Evolutionary conservation across 2,113 vertebrate genomes (phyloP).

Genomic region (Spermophilus dauricus): DNA sequence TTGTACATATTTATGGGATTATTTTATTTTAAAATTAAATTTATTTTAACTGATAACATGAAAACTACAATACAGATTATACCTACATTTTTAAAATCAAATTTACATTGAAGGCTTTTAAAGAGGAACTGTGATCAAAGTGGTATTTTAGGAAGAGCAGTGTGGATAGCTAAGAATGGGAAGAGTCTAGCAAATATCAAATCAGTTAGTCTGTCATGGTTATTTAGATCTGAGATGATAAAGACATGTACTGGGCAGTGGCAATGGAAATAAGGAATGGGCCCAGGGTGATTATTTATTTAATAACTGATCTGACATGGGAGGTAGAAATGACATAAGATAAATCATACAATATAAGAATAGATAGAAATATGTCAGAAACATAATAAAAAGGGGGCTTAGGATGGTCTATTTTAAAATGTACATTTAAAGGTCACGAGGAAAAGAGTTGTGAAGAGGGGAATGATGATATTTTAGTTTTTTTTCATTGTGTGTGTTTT

Average conservation of each 20-base stretch:
- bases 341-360: not conserved
- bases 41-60: not conserved
- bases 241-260: not conserved
- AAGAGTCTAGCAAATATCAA: not conserved
- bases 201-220: not conserved
- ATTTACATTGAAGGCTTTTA: constrained; percentile 31
- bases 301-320: not conserved
- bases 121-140: not conserved
- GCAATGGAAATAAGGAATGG: not conserved
- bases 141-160: not conserved
- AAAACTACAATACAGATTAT: not conserved
- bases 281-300: not conserved
- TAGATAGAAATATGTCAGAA: not conserved
- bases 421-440: not conserved
- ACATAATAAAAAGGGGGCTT: not conserved
- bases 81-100: not conserved
- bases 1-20: not conserved
- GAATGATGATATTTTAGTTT: not conserved
- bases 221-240: not conserved
- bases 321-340: not conserved
- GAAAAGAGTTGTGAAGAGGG: not conserved
- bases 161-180: constrained; percentile 12
- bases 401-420: not conserved
- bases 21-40: not conserved
- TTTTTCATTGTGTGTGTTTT: not conserved